Conservation (phyloP, 2,797 vertebrate genomes). For the Taeniopygia guttata region DNA sequence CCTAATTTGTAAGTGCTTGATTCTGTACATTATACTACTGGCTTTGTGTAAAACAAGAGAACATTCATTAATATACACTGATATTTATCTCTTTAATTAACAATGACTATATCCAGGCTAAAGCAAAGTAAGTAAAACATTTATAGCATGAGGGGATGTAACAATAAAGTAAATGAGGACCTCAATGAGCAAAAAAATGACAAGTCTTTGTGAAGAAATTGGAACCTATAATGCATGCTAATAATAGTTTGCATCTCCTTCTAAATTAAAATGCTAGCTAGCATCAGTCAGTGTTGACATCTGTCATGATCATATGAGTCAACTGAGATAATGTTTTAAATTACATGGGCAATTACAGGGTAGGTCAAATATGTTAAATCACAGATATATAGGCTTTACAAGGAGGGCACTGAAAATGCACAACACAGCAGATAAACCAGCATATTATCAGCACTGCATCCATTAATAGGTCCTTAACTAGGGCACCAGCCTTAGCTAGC, state of each 20-base stretch:
- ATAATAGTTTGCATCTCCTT: background rate
- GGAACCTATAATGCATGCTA: background rate
- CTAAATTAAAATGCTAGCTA: background rate
- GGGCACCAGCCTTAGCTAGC: background rate
- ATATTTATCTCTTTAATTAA: background rate
- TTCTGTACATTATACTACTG: background rate
- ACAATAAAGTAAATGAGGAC: background rate
- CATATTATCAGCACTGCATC: background rate
- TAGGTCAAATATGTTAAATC: background rate
- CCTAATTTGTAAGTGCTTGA: background rate
- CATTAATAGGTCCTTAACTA: background rate
- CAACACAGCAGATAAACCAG: background rate
- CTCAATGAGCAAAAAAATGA: background rate
- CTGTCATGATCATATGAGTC: background rate
- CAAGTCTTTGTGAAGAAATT: background rate
- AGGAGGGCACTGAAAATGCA: background rate
- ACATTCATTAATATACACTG: background rate
- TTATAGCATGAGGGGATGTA: background rate
- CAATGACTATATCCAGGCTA: background rate
- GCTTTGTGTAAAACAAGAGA: background rate
- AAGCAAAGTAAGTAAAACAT: background rate
- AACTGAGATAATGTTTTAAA: background rate
- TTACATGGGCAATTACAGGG: background rate
- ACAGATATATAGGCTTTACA: background rate
- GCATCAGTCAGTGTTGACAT: background rate